Percentiles rank a stretch among this genome's conserved stretches.
These are phyloP conservation scores for Clarias fuscus DNA, from an alignment of 2,797 vertebrate species.

Conservation along the genomic window DNA sequence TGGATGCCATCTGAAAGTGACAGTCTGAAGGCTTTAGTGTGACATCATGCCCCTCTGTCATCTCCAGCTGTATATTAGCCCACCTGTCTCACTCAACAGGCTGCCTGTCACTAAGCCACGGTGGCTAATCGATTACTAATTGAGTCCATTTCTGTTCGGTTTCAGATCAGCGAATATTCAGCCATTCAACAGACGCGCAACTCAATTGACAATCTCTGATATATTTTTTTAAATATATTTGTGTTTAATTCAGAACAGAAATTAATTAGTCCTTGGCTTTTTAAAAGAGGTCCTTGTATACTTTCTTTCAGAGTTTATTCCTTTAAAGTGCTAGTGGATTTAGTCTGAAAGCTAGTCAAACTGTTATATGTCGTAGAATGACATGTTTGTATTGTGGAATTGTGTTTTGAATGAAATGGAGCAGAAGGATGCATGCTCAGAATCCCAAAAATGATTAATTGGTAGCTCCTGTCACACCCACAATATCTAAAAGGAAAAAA, in stretches of 20 bases:
- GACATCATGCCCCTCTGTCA: slow-evolving; percentile 68
- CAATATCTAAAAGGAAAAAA: not conserved
- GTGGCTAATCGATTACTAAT: slow-evolving; percentile 13
- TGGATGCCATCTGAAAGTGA: slow-evolving; percentile 73
- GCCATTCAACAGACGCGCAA: not conserved
- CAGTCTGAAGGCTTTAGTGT: slow-evolving; percentile 65
- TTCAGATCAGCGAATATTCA: not conserved
- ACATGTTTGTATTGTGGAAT: not conserved
- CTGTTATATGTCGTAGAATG: not conserved
- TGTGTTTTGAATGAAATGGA: not conserved
- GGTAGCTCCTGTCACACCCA: not conserved
- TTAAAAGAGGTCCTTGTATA: not conserved
- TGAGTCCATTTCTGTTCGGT: not conserved
- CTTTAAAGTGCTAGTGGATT: not conserved
- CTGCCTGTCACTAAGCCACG: slow-evolving; percentile 39
- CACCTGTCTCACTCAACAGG: slow-evolving; percentile 32
- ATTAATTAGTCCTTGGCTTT: not conserved
- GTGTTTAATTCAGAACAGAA: not conserved
- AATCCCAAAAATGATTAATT: not conserved
- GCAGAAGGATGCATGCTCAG: not conserved
- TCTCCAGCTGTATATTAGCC: slow-evolving; percentile 65
- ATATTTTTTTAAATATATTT: not conserved
- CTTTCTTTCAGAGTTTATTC: not conserved
- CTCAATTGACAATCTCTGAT: not conserved
- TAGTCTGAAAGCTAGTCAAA: not conserved